Percentiles rank a stretch among this genome's conserved stretches.
phyloP scores from a whole-genome alignment of 2,113 vertebrate genomes.

The Hylia prasina region DNA sequence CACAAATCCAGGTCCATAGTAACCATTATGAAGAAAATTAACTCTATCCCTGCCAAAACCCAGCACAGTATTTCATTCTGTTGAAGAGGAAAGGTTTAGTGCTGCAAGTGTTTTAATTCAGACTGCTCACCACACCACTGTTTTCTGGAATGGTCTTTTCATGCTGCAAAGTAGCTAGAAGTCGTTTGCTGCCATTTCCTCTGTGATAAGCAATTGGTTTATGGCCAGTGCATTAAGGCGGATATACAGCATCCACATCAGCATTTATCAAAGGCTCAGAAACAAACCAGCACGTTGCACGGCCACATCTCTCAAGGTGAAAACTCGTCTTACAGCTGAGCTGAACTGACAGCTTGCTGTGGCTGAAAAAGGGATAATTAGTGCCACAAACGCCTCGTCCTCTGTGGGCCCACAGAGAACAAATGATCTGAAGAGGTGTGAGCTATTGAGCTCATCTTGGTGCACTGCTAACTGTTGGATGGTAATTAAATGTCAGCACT shows the following conservation, averaged over 20 bases:
- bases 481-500: not conserved
- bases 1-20: not conserved
- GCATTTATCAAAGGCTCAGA: not conserved
- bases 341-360: not conserved
- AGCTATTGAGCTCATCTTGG: not conserved
- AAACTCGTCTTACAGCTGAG: not conserved
- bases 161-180: not conserved
- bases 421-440: not conserved
- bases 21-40: not conserved
- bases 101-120: not conserved
- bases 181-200: not conserved
- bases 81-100: not conserved
- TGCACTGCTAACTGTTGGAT: not conserved
- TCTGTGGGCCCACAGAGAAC: not conserved
- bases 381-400: not conserved
- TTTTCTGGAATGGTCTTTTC: not conserved
- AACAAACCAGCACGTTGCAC: not conserved
- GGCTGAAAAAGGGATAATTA: not conserved
- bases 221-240: not conserved
- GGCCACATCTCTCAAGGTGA: not conserved
- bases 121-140: not conserved
- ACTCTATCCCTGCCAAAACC: not conserved
- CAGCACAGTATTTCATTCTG: not conserved
- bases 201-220: not conserved
- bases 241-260: not conserved